These are phyloP conservation scores for Habroteleia sp. DNA, from an alignment of 2,888 invertebrate genomes.

Conservation along the genomic window DNA sequence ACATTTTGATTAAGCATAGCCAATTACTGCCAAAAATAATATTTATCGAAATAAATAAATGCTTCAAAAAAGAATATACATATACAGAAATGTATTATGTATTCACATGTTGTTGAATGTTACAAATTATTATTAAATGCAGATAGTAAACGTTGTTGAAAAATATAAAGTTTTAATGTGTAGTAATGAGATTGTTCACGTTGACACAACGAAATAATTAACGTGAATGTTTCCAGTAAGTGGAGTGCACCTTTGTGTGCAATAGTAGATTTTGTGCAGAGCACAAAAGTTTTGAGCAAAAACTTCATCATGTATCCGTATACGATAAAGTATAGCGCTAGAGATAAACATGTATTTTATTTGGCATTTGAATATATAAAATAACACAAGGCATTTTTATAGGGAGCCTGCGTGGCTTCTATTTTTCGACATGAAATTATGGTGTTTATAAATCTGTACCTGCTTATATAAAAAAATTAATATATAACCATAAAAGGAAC, in stretches of 20 bases:
- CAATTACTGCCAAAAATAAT: conserved; percentile 43
- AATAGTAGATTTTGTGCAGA: conserved; percentile 11
- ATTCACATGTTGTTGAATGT: conserved; percentile 19
- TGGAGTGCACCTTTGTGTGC: conserved; percentile 3
- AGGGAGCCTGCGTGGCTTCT: too few species aligned
- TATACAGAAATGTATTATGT: conserved; percentile 16
- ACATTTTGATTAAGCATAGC: conserved; percentile 17
- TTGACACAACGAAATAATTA: background rate
- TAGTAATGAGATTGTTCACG: conserved; percentile 7
- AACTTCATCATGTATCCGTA: background rate
- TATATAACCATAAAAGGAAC: too few species aligned
- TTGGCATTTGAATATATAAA: conserved; percentile 8
- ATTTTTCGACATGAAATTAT: too few species aligned
- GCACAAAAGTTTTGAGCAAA: conserved; percentile 4
- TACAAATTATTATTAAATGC: conserved; percentile 16
- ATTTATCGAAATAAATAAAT: conserved; percentile 10
- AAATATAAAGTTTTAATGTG: conserved; percentile 27
- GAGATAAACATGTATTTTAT: conserved; percentile 3
- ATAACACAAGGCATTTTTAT: too few species aligned
- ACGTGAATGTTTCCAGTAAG: conserved; percentile 4
- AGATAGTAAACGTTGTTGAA: conserved; percentile 13
- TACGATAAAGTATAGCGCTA: background rate
- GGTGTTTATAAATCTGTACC: too few species aligned
- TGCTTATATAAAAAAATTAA: too few species aligned
- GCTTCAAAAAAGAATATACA: conserved; percentile 11